These are phyloP conservation scores for Chironomus riparius DNA, from an alignment of 2,888 invertebrate species.

Conservation along the genomic window DNA sequence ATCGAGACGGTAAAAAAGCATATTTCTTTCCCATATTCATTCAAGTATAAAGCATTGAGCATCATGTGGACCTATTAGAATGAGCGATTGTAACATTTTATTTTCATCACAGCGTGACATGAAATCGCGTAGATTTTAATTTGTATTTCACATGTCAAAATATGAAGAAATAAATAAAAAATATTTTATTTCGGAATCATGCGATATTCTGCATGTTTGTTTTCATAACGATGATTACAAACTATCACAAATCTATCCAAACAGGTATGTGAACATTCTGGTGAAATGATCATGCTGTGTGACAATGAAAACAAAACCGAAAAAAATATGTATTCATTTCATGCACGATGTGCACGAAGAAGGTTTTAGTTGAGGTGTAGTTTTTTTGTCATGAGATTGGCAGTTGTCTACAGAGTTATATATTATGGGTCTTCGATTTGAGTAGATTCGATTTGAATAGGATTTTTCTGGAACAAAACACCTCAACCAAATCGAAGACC, in stretches of 20 bases:
- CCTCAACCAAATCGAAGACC: no score
- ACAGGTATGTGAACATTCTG: conserved; percentile 9
- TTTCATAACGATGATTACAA: conserved; percentile 7
- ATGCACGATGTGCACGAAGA: no score
- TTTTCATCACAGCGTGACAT: conserved; percentile 16
- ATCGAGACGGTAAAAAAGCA: not conserved
- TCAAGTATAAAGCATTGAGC: not conserved
- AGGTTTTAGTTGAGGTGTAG: no score
- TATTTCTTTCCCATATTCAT: not conserved
- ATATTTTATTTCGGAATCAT: not conserved
- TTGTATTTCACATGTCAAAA: conserved; percentile 19
- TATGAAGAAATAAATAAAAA: not conserved
- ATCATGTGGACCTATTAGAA: conserved; percentile 16
- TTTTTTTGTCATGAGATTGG: no score
- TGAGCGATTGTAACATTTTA: not conserved
- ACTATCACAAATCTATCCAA: conserved; percentile 7
- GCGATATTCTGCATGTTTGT: conserved; percentile 1
- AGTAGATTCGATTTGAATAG: no score
- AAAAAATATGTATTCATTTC: no score
- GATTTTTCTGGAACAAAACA: no score
- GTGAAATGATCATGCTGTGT: conserved; percentile 8
- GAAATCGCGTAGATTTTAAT: conserved; percentile 20
- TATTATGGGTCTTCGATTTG: no score
- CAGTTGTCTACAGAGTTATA: no score
- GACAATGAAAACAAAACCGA: not conserved